Conservation (phyloP, 2,888 invertebrate genomes). For the Panzeria rudis region DNA sequence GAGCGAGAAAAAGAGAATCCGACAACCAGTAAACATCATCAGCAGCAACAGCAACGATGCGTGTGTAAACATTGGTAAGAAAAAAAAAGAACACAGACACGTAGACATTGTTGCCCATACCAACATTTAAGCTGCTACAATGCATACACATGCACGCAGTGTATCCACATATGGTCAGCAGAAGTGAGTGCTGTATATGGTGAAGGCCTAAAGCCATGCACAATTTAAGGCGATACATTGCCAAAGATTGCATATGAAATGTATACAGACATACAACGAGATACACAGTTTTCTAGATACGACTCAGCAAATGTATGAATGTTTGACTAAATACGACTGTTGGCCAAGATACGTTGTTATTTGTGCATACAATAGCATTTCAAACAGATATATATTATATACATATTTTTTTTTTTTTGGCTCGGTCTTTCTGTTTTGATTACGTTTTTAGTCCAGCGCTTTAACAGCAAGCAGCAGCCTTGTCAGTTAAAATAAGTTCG, state of each 20-base stretch:
- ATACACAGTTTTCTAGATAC: conserved; percentile 39
- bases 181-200: conserved; percentile 1
- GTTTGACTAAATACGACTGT: conserved; percentile 21
- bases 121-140: conserved; percentile 44
- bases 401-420: background rate
- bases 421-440: conserved; percentile 16
- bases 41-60: conserved; percentile 63
- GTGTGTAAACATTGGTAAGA: conserved; percentile 66
- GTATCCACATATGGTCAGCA: conserved; percentile 58
- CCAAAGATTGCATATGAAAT: conserved; percentile 68
- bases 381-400: conserved; percentile 54
- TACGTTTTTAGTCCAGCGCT: conserved; percentile 40
- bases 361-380: conserved; percentile 31
- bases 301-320: conserved; percentile 1
- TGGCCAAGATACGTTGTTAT: conserved; percentile 33
- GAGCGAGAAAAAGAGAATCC: conserved; percentile 40
- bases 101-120: conserved; percentile 3
- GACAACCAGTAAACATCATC: conserved; percentile 69
- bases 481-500: conserved; percentile 67
- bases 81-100: conserved; percentile 8
- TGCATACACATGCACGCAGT: background rate
- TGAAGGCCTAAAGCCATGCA: conserved; percentile 54
- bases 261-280: conserved; percentile 43
- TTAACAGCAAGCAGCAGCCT: conserved; percentile 64
- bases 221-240: conserved; percentile 61